Evolutionary conservation across 2,113 vertebrate species (phyloP).

Genomic region (Pollimyrus isidori): DNA sequence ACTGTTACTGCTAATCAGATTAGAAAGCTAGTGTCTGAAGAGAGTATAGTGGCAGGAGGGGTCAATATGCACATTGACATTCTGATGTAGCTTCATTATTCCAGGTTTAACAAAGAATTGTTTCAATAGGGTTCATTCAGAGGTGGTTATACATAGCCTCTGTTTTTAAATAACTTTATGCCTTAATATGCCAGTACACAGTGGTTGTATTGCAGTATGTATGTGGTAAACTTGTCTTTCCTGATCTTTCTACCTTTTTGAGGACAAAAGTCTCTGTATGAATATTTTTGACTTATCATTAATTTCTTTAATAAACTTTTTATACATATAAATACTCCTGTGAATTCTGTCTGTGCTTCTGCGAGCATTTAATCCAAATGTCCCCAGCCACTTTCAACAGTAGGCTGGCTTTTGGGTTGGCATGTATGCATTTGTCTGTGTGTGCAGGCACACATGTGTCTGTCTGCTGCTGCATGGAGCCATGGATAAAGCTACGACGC

Average conservation of each 20-base stretch:
- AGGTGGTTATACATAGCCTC: neutral
- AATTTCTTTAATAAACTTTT: slow-evolving; percentile 55
- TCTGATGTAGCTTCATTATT: neutral
- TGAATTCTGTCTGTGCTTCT: neutral
- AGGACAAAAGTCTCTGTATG: slow-evolving; percentile 12
- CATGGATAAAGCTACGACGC: neutral
- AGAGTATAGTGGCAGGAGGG: neutral
- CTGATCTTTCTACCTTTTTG: neutral
- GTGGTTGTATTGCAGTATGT: slow-evolving; percentile 8
- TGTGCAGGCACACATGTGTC: neutral
- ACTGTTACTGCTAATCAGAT: neutral
- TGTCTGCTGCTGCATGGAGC: neutral
- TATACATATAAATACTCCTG: slow-evolving; percentile 16
- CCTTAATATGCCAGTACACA: slow-evolving; percentile 11
- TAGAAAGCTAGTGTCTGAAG: neutral
- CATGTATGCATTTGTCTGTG: neutral
- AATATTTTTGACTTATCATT: slow-evolving; percentile 12
- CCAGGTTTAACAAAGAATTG: neutral
- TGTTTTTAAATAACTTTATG: slow-evolving; percentile 1
- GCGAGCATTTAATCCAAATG: neutral
- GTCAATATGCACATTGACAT: neutral
- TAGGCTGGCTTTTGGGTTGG: neutral
- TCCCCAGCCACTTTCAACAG: neutral
- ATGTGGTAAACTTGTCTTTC: neutral
- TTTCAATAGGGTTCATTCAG: neutral